phyloP scores from a whole-genome alignment of 1,140 invertebrate genomes.

The Drosophila novamexicana region DNA sequence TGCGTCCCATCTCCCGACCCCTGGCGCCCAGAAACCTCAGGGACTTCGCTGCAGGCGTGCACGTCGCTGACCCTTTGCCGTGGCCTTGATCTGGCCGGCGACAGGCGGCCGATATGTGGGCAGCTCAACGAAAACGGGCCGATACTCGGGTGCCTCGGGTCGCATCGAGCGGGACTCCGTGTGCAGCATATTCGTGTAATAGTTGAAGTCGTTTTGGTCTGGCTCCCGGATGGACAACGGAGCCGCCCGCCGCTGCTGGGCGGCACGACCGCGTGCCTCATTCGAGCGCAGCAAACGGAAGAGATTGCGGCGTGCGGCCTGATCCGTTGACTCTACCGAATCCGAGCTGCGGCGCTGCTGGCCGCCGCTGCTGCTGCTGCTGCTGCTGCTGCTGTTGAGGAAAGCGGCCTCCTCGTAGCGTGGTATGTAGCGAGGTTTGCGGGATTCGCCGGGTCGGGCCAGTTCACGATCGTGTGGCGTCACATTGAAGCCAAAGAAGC shows the following conservation, averaged over 20 bases:
- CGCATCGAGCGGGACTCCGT: slow-evolving; percentile 71
- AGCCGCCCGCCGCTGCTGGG: slow-evolving; percentile 13
- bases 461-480: slow-evolving; percentile 49
- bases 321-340: slow-evolving; percentile 22
- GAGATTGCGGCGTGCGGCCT: slow-evolving; percentile 57
- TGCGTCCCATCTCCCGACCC: neutral
- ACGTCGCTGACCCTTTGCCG: slow-evolving; percentile 15
- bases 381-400: slow-evolving; percentile 39
- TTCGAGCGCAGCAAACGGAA: slow-evolving; percentile 58
- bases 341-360: slow-evolving; percentile 7
- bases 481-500: slow-evolving; percentile 86
- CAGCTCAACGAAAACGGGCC: slow-evolving; percentile 75
- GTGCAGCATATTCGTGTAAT: slow-evolving; percentile 72
- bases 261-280: slow-evolving; percentile 42
- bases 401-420: slow-evolving; percentile 76
- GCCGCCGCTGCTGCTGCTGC: slow-evolving; percentile 5
- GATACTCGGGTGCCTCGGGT: slow-evolving; percentile 71
- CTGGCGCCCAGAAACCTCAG: neutral
- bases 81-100: slow-evolving; percentile 26
- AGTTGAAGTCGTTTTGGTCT: slow-evolving; percentile 42
- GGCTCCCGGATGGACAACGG: neutral
- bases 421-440: slow-evolving; percentile 83
- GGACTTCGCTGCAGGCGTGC: slow-evolving; percentile 32
- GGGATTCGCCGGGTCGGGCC: slow-evolving; percentile 29
- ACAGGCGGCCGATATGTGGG: slow-evolving; percentile 73